These are phyloP conservation scores for Morelia viridis DNA, from an alignment of 2,797 vertebrate genomes.

Conservation along the genomic window DNA sequence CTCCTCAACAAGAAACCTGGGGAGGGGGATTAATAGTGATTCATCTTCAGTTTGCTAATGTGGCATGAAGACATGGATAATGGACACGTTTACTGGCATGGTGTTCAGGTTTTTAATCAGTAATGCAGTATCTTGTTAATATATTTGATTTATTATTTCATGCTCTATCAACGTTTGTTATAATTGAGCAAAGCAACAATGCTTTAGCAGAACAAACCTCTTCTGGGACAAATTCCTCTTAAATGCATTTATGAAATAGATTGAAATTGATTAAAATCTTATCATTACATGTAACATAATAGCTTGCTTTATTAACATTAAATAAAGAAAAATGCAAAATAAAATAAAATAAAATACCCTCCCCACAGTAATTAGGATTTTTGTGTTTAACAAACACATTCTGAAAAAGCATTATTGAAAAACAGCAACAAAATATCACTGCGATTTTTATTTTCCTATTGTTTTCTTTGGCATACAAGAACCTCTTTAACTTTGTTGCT, in stretches of 20 bases:
- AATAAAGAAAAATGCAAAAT: neutral
- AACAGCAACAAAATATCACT: neutral
- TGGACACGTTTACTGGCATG: neutral
- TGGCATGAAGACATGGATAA: neutral
- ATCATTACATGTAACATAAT: neutral
- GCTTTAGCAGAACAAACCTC: neutral
- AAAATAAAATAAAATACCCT: neutral
- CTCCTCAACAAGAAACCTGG: neutral
- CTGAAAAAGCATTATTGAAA: neutral
- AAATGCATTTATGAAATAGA: neutral
- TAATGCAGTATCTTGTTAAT: neutral
- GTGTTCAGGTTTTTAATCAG: neutral
- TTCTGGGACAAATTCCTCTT: neutral
- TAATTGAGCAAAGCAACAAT: neutral
- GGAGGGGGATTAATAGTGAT: neutral
- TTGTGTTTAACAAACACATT: neutral
- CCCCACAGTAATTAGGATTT: neutral
- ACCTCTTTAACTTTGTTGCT: neutral
- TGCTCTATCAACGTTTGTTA: neutral
- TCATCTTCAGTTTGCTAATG: neutral
- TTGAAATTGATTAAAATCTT: neutral
- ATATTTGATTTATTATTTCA: neutral
- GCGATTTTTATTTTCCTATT: neutral
- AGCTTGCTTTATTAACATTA: conserved; percentile 14
- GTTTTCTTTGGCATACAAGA: neutral